Evolutionary conservation across 2,888 invertebrate genomes (phyloP).

Genomic region (Agrochola macilenta): DNA sequence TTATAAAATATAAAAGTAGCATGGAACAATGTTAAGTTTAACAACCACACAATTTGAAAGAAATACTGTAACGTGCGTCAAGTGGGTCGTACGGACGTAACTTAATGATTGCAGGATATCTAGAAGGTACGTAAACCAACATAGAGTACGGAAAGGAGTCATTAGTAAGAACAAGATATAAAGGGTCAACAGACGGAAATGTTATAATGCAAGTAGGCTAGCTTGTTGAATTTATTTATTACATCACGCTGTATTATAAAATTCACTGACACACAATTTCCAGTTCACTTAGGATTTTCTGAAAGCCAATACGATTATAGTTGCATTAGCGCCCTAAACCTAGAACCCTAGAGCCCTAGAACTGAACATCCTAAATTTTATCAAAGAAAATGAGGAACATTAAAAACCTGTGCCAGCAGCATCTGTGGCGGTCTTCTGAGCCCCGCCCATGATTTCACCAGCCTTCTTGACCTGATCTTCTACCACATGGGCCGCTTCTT

Average conservation of each 20-base stretch:
- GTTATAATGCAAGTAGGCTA: slow-evolving; percentile 21
- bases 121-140: not conserved
- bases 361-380: not conserved
- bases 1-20: not conserved
- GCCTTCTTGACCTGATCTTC: slow-evolving; percentile 92
- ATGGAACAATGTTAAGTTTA: not conserved
- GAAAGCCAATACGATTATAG: not conserved
- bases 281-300: not conserved
- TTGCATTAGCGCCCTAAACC: not conserved
- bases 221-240: slow-evolving; percentile 19
- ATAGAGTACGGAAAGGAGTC: slow-evolving; percentile 39
- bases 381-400: not conserved
- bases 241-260: not conserved
- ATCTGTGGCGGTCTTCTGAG: slow-evolving; percentile 89
- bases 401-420: slow-evolving; percentile 84
- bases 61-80: not conserved
- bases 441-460: slow-evolving; percentile 91
- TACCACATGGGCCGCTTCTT: slow-evolving; percentile 91
- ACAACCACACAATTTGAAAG: not conserved
- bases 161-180: slow-evolving; percentile 26
- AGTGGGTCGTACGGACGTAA: not conserved
- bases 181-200: slow-evolving; percentile 37
- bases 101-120: slow-evolving; percentile 14
- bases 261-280: too few relatives aligned
- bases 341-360: too few relatives aligned